These are phyloP conservation scores for Schlechtendalia chinensis DNA, from an alignment of 1,140 invertebrate species.

Conservation along the genomic window DNA sequence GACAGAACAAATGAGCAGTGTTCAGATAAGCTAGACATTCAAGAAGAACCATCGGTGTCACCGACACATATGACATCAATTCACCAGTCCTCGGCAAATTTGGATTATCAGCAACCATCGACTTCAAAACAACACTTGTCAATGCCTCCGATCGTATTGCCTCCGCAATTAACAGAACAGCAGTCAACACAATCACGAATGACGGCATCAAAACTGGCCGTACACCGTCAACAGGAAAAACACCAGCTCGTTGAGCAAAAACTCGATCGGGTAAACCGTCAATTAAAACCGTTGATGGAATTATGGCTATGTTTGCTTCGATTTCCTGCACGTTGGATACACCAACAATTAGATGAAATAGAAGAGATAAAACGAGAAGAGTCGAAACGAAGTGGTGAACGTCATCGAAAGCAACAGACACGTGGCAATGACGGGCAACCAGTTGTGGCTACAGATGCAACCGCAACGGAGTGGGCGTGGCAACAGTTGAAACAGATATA, in stretches of 20 bases:
- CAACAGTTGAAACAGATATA: neutral
- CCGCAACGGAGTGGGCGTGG: neutral
- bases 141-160: neutral
- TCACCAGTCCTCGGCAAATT: neutral
- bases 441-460: neutral
- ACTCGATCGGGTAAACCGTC: neutral
- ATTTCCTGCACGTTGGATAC: neutral
- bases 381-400: neutral
- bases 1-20: neutral
- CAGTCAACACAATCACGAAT: neutral
- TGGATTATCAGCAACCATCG: neutral
- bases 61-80: neutral
- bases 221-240: neutral
- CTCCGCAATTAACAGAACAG: neutral
- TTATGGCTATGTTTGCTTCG: neutral
- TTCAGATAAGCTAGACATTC: neutral
- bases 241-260: neutral
- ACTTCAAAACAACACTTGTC: neutral
- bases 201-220: neutral
- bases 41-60: neutral
- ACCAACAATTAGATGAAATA: neutral
- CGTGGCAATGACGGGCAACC: neutral
- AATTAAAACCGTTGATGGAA: slow-evolving; percentile 9
- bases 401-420: neutral
- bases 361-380: neutral